Evolutionary conservation across 2,113 vertebrate genomes (phyloP), one percentile per base, ranked within the genome.

Genomic region (Porphyrio hochstetteri): DNA sequence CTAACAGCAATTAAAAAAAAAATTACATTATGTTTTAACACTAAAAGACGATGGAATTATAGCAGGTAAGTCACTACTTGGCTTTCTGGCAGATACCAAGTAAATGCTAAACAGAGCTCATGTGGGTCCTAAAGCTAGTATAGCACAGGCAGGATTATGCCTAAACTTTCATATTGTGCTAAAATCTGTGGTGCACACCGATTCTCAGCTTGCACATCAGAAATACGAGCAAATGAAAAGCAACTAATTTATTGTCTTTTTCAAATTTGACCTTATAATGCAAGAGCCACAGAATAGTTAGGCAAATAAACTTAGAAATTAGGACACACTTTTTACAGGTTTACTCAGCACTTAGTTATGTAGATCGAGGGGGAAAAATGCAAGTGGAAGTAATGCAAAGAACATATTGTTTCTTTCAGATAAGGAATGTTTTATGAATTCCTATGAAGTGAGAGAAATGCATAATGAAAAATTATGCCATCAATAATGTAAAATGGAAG

Each of bases 381-480:
- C 81, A 92, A 92, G 86, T 79, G 27, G 84, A 88, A 92, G 70
- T 79, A 94, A 31, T 88, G 72, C 15, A 24, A 90, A 77, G 77
- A 96, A 94, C 96, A 95, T 96, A 96, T 95, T 97, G 96, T 97
- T 97, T 97, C 96, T 96, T 96, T 96, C 79, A 97, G 97, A 97
- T 97, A 97, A 97, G 94, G 86, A 93, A 79, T 77, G 55, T 68
- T 93, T 93, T 95, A 89, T 86, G 88, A 94, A 95, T 96, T 77
- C 82, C 44, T 94, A 67, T 95, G 94, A 97, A 96, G 96, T 95
- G 69, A 87, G 70, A 42, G 93, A 94, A 97, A 94, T 64, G 80
- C 87, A 76, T 95, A 95, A 96, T 97, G 96, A 96, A 96, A 94
- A 96, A 94, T 92, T 96, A 95, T 92, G 61, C 74, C 89, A 96